These are phyloP conservation scores for Choloepus hoffmanni DNA, from an alignment of 2,113 vertebrate species.

Conservation along the genomic window DNA sequence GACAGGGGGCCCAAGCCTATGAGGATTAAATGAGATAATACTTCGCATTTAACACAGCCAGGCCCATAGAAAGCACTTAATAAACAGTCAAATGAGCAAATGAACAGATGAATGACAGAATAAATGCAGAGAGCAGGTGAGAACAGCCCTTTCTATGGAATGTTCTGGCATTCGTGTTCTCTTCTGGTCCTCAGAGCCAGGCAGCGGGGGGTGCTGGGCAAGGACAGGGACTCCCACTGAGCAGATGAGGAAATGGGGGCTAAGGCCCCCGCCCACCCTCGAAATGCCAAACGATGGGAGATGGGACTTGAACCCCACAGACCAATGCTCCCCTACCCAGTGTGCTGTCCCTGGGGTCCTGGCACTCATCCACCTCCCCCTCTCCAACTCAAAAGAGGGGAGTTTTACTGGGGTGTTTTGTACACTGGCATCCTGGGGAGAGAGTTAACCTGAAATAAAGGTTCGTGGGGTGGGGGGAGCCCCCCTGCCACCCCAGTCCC, in stretches of 20 bases:
- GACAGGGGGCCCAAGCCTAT: fast-evolving
- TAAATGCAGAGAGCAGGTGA: fast-evolving
- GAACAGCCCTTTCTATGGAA: fast-evolving
- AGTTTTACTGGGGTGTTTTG: not conserved
- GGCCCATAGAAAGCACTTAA: fast-evolving
- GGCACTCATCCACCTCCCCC: too few species aligned
- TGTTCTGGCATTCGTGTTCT: too few species aligned
- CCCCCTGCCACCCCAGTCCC: not conserved
- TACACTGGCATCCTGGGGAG: not conserved
- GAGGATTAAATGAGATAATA: not conserved
- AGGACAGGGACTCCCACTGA: not conserved
- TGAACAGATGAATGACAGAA: fast-evolving
- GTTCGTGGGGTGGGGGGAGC: not conserved
- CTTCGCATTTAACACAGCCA: not conserved
- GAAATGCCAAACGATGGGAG: not conserved
- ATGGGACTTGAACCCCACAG: not conserved
- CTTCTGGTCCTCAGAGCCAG: not conserved
- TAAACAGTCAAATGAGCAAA: not conserved
- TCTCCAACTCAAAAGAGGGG: not conserved
- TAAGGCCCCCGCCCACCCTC: not conserved
- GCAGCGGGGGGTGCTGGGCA: not conserved
- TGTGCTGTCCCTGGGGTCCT: not conserved
- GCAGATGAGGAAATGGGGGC: not conserved
- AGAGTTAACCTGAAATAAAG: not conserved
- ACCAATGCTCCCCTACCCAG: fast-evolving